phyloP scores from a whole-genome alignment of 2,888 invertebrate species.

The Lithophane ornitopus region DNA sequence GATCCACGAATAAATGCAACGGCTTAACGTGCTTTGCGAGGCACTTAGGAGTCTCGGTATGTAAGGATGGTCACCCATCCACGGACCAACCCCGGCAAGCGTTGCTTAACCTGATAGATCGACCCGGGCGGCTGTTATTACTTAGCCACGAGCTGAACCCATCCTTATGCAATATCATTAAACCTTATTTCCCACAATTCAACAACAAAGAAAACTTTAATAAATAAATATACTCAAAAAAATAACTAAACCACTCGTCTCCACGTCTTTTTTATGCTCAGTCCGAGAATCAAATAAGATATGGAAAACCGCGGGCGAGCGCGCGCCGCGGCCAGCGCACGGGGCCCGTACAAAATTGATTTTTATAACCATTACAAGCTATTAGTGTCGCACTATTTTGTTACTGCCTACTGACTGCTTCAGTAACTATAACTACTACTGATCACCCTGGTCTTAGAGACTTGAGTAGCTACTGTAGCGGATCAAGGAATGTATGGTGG shows the following conservation, averaged over 20 bases:
- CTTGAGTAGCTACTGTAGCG: conserved; percentile 13
- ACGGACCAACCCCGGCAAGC: too few species aligned
- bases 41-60: too few species aligned
- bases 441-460: conserved; percentile 15
- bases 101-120: too few species aligned
- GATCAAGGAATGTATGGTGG: background rate
- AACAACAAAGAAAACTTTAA: conserved; percentile 8
- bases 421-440: conserved; percentile 12
- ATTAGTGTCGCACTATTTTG: conserved; percentile 53
- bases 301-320: conserved; percentile 82
- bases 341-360: conserved; percentile 73
- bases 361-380: conserved; percentile 65
- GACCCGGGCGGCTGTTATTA: too few species aligned
- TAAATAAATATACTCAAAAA: conserved; percentile 12
- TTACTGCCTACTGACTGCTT: conserved; percentile 20
- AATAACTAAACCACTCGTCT: conserved; percentile 59
- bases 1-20: too few species aligned
- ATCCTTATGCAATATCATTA: background rate
- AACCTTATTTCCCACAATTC: background rate
- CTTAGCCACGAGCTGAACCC: too few species aligned
- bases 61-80: too few species aligned
- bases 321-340: conserved; percentile 62
- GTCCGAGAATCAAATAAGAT: conserved; percentile 84
- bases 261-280: conserved; percentile 68
- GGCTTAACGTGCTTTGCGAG: too few species aligned